phyloP scores from a whole-genome alignment of 2,113 vertebrate genomes.

The Erpornis zantholeuca region DNA sequence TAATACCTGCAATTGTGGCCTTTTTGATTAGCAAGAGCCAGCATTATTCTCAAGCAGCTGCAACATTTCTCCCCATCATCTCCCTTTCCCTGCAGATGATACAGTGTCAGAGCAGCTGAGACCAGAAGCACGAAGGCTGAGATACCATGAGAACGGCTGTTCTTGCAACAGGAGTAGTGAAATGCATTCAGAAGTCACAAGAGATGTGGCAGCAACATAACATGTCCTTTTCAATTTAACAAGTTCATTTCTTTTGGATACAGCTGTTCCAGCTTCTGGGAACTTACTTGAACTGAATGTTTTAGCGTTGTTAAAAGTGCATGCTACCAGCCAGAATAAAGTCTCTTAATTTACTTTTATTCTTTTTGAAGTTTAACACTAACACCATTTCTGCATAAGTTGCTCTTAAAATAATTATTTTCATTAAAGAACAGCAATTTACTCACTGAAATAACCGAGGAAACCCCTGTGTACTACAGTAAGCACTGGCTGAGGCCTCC shows the following conservation, averaged over 20 bases:
- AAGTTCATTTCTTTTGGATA: slow-evolving; percentile 4
- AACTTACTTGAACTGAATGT: not conserved
- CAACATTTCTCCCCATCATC: not conserved
- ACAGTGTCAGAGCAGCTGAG: not conserved
- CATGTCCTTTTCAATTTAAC: not conserved
- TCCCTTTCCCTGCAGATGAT: not conserved
- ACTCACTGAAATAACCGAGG: not conserved
- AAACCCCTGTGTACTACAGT: not conserved
- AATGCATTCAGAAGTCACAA: not conserved
- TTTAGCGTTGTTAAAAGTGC: not conserved
- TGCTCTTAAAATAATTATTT: not conserved
- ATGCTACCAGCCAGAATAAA: not conserved
- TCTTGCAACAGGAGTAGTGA: not conserved
- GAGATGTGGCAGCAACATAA: slow-evolving; percentile 12
- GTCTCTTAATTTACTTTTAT: not conserved
- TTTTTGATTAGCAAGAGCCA: not conserved
- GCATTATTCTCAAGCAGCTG: not conserved
- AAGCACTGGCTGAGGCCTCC: not conserved
- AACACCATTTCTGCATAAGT: not conserved
- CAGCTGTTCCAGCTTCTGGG: not conserved
- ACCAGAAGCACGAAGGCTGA: not conserved
- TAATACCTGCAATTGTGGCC: not conserved
- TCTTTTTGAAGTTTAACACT: not conserved
- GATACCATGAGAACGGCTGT: not conserved
- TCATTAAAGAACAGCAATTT: not conserved